A percentile compares a stretch with the other conserved stretches of the same genome.
phyloP scores from a whole-genome alignment of 2,113 vertebrate species.

The Psammodynastes pulverulentus region DNA sequence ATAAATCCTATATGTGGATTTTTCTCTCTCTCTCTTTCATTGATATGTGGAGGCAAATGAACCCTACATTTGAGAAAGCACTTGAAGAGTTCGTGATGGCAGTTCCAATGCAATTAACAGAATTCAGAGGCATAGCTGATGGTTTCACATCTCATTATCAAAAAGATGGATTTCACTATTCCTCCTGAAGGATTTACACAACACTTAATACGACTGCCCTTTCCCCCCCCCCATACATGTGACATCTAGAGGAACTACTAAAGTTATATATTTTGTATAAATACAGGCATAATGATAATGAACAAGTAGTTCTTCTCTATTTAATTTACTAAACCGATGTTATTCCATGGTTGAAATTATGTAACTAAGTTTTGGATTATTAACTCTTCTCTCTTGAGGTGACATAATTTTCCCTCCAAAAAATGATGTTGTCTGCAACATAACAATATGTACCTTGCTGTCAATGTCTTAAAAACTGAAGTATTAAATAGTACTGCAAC shows the following conservation, averaged over 20 bases:
- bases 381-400: slow-evolving; percentile 58
- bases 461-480: slow-evolving; percentile 47
- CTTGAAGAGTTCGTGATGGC: background rate
- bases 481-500: background rate
- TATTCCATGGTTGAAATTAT: slow-evolving; percentile 63
- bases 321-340: slow-evolving; percentile 52
- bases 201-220: background rate
- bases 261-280: slow-evolving; percentile 39
- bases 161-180: background rate
- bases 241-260: slow-evolving; percentile 19
- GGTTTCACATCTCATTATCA: background rate
- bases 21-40: background rate
- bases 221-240: slow-evolving; percentile 23
- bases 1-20: background rate
- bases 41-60: background rate
- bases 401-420: slow-evolving; percentile 40
- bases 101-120: background rate
- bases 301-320: slow-evolving; percentile 7
- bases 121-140: background rate
- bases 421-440: slow-evolving; percentile 46
- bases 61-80: background rate
- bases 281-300: slow-evolving; percentile 36
- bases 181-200: background rate
- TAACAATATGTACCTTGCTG: slow-evolving; percentile 56
- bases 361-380: slow-evolving; percentile 60